These are phyloP conservation scores for Drosophila nikananu DNA, from an alignment of 1,140 invertebrate species.

Conservation along the genomic window DNA sequence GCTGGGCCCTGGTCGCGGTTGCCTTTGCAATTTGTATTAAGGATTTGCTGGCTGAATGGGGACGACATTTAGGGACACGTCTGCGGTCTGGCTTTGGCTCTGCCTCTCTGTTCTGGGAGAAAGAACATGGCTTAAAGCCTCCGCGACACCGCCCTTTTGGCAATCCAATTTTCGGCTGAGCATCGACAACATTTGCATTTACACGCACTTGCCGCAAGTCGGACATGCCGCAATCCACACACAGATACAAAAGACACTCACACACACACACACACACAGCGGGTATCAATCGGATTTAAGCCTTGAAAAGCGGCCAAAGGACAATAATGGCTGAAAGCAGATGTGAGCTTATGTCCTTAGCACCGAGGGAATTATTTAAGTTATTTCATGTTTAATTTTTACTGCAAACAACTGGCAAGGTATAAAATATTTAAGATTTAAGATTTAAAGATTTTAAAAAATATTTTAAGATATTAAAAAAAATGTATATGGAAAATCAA, in stretches of 20 bases:
- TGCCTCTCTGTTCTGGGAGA: not conserved
- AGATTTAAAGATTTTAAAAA: not conserved
- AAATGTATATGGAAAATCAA: too few relatives aligned
- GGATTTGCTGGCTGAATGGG: slow-evolving; percentile 65
- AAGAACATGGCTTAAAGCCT: slow-evolving; percentile 41
- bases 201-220: slow-evolving; percentile 75
- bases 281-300: slow-evolving; percentile 50
- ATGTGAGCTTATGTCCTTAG: slow-evolving; percentile 6
- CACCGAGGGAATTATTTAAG: not conserved
- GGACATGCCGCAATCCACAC: slow-evolving; percentile 63
- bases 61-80: slow-evolving; percentile 47
- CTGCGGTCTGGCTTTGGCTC: slow-evolving; percentile 44
- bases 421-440: too few relatives aligned
- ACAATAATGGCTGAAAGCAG: slow-evolving; percentile 24
- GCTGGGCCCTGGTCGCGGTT: slow-evolving; percentile 69
- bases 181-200: slow-evolving; percentile 81
- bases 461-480: too few relatives aligned
- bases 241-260: slow-evolving; percentile 11
- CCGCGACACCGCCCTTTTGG: not conserved
- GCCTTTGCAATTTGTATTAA: slow-evolving; percentile 82
- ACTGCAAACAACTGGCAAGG: too few relatives aligned
- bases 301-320: slow-evolving; percentile 26
- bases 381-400: too few relatives aligned
- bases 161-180: slow-evolving; percentile 80
- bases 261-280: not conserved